Evolutionary conservation across 2,113 vertebrate species (phyloP), one percentile per base, ranked within the genome.

Genomic region (Sclerurus mexicanus): DNA sequence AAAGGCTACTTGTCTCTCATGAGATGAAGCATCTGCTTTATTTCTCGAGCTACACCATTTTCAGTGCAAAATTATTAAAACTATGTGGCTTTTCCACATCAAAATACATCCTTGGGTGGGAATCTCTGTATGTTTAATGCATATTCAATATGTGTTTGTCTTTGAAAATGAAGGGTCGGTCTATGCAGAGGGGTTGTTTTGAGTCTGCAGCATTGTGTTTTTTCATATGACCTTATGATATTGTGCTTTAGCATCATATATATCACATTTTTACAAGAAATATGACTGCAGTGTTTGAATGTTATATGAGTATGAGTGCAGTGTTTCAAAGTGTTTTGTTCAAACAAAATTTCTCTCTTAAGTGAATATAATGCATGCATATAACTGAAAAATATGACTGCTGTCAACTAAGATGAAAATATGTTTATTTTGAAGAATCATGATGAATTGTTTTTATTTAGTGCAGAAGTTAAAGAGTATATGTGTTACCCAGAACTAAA

Each of bases 1-100:
- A 85, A 93, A 92, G 88, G 73, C 74, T 78, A 68, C 31, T 93
- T 97, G 90, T 90, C 92, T 92, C 88, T 85, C 44, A 14, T 72
- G 74, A 69, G 50, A 87, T 83, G 67, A 83, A 83, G 33, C 74
- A 56, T 75, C 68, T 53, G 55, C 47, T 73, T 89, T 88, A 87
- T 79, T 44, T 64, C 67, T 88, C 10, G 7, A 71, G 50, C 66
- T 87, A 27, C 2, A 4, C 28, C 1, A 0, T 92, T 90, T 60
- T 90, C 66, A 55, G 56, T 28, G 18, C 40, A 19, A 24, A 75
- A 81, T n/a, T 62, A 42, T 69, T 81, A 76, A 78, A 95, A 78
- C 64, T 59, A 2, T 84, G 50, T 79, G 89, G 72, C 60, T 92
- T 89, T 58, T 30, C 77, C 47, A 28, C 46, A 28, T 46, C 3